Percentiles rank a stretch among this genome's conserved stretches.
phyloP scores from a whole-genome alignment of 2,797 vertebrate genomes.

The Luscinia megarhynchos region DNA sequence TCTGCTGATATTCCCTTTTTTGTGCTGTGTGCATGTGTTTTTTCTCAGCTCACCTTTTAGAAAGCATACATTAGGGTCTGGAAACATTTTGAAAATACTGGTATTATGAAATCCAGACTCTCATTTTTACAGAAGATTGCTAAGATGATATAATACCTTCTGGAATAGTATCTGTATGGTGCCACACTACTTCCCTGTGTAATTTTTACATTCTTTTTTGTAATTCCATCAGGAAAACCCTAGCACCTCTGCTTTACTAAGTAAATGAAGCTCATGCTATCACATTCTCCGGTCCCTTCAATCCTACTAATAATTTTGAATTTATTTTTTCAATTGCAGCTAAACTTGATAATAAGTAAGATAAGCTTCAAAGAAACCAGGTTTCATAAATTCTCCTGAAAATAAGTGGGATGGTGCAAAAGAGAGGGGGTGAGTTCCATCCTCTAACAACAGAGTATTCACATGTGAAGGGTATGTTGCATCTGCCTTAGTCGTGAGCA shows the following conservation, averaged over 20 bases:
- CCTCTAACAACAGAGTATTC: not conserved
- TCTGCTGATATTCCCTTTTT: not conserved
- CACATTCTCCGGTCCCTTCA: not conserved
- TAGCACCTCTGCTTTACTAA: not conserved
- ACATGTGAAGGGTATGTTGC: not conserved
- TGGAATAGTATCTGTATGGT: not conserved
- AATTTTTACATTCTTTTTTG: not conserved
- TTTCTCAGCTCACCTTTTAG: not conserved
- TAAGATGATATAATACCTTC: not conserved
- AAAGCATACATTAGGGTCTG: not conserved
- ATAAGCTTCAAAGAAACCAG: not conserved
- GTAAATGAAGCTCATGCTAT: not conserved
- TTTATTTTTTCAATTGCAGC: not conserved
- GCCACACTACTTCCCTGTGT: not conserved
- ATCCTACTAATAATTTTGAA: not conserved
- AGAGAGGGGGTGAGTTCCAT: not conserved
- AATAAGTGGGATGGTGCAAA: not conserved
- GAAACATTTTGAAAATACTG: not conserved
- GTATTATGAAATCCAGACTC: not conserved
- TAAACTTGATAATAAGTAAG: not conserved
- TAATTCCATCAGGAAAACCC: not conserved
- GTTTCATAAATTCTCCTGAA: not conserved
- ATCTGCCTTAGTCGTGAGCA: not conserved
- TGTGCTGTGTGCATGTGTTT: rapidly evolving
- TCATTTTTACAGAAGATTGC: not conserved